Evolutionary conservation across 2,113 vertebrate genomes (phyloP), one percentile per base, ranked within the genome.

Genomic region (Haliaeetus leucogaster): DNA sequence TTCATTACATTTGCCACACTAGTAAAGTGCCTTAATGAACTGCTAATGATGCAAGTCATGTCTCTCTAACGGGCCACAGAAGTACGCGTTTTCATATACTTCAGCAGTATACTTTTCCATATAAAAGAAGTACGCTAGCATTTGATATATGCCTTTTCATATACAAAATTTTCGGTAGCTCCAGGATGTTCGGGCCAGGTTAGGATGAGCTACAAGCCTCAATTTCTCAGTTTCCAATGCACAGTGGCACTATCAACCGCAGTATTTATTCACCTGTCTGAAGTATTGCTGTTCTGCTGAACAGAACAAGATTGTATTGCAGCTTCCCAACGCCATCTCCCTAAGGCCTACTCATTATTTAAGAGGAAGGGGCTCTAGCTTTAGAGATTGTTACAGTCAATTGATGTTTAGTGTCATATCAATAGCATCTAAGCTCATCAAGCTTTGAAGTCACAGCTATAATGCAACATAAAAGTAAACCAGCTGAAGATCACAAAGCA

Each of bases 1-100:
- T 14, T 16, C 5, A 1, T 36, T 59, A 29, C 15, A 2, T n/a
- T 7, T 50, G 65, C n/a, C 13, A 25, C 30, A 0, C 26, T 13
- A 32, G 43, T 7, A 7, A 42, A n/a, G 32, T 9, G 50, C 65
- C 89, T 48, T 25, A n/a, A 56, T 7, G 56, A 71, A 34, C 4
- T 68, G 40, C 53, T 22, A 15, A 3, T 10, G 6, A 53, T 53
- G 26, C 7, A 43, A 65, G 58, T 36, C 27, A 1, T 1, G 4
- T 4, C 52, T 55, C 2, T 0, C 3, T 2, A 47, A 30, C 16
- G 17, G 50, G 40, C 45, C 72, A 22, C 27, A 50, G 22, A 86
- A 18, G 7, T 7, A 2, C 16, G 13, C 20, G 2, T 52, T 63
- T 43, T n/a, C 38, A 7, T n/a, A 9, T 4, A 29, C 12, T 10